These are phyloP conservation scores for Craterocephalus amniculus DNA, from an alignment of 2,797 vertebrate species.

Conservation along the genomic window DNA sequence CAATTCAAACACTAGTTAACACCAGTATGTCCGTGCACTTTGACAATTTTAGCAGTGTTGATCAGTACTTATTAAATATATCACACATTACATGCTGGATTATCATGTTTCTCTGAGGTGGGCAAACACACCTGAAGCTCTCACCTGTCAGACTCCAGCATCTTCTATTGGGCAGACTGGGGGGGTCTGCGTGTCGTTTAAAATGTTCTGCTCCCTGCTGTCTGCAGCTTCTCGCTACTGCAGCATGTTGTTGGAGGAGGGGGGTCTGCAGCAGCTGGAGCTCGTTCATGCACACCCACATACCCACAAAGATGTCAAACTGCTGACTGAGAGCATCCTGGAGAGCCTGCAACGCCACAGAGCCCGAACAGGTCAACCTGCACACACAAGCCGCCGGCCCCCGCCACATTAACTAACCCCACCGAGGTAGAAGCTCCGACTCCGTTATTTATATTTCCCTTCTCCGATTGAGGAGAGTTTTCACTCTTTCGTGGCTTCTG, in stretches of 20 bases:
- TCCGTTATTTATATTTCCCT: background rate
- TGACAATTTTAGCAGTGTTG: too few relatives aligned
- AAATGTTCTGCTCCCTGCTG: background rate
- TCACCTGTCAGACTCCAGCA: background rate
- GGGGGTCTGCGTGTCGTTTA: background rate
- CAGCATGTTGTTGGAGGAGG: conserved; percentile 98
- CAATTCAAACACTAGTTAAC: too few relatives aligned
- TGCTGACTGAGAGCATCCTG: conserved; percentile 91
- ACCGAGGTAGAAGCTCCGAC: conserved; percentile 40
- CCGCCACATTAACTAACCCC: conserved; percentile 58
- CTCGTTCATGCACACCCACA: conserved; percentile 88
- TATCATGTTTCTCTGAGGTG: background rate
- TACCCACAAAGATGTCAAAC: conserved; percentile 91
- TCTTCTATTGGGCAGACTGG: too few relatives aligned
- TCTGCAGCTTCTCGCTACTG: conserved; percentile 92
- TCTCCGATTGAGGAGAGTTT: background rate
- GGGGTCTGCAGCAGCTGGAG: conserved; percentile 92
- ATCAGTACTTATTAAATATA: too few relatives aligned
- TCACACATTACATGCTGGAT: background rate
- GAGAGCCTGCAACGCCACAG: conserved; percentile 93
- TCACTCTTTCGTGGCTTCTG: conserved; percentile 9
- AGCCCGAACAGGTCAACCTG: conserved; percentile 87
- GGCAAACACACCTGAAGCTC: background rate
- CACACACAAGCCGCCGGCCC: conserved; percentile 31
- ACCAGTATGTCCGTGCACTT: background rate